phyloP scores from a whole-genome alignment of 2,113 vertebrate species.

The Engraulis encrasicolus region DNA sequence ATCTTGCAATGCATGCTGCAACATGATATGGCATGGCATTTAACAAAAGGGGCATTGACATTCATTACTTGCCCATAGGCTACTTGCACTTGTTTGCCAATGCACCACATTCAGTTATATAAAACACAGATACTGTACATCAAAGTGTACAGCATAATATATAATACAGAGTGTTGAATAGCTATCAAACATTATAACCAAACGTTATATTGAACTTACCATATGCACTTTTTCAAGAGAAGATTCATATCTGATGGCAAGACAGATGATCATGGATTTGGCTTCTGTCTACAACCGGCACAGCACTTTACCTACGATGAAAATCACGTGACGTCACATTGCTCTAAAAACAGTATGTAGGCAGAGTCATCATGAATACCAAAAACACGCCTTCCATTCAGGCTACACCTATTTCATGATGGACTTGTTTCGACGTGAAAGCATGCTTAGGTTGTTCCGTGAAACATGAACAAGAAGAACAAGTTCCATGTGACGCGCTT shows the following conservation, averaged over 20 bases:
- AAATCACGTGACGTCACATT: background rate
- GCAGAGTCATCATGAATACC: too few relatives aligned
- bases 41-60: too few relatives aligned
- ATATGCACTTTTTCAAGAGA: background rate
- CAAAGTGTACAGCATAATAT: too few relatives aligned
- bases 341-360: background rate
- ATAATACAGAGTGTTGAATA: too few relatives aligned
- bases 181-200: too few relatives aligned
- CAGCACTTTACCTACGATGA: background rate
- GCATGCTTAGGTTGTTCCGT: background rate
- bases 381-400: too few relatives aligned
- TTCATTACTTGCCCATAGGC: too few relatives aligned
- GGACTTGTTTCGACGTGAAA: background rate
- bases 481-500: background rate
- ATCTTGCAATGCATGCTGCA: too few relatives aligned
- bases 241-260: background rate
- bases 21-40: too few relatives aligned
- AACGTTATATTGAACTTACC: background rate
- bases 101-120: too few relatives aligned
- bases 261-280: background rate
- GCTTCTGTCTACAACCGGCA: background rate
- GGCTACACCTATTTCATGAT: background rate
- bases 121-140: too few relatives aligned
- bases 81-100: too few relatives aligned
- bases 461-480: background rate